Evolutionary conservation across 2,888 invertebrate genomes (phyloP).

Genomic region (Harpalus rufipes): DNA sequence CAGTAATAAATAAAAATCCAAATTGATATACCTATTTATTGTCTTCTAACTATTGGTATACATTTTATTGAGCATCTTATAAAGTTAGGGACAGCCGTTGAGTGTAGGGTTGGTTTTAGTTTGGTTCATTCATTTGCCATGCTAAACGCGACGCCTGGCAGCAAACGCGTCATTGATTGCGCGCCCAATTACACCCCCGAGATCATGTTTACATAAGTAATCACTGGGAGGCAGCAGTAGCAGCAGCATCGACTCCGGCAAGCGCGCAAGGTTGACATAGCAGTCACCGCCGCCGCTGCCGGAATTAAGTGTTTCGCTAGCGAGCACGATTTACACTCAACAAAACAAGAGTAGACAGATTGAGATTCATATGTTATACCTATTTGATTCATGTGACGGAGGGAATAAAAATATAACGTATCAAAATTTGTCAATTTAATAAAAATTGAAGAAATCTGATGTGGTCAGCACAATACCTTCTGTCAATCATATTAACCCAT

Average conservation of each 20-base stretch:
- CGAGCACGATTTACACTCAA: constrained; percentile 47
- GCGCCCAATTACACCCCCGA: constrained; percentile 78
- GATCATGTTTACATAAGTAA: constrained; percentile 78
- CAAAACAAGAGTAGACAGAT: not conserved
- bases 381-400: no score
- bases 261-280: constrained; percentile 40
- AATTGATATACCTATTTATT: no score
- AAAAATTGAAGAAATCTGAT: no score
- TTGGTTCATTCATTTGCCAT: constrained; percentile 66
- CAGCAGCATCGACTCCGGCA: not conserved
- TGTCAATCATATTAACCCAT: no score
- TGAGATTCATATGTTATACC: no score
- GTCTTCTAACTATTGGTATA: no score
- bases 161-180: constrained; percentile 77
- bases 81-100: not conserved
- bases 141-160: constrained; percentile 71
- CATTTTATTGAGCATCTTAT: no score
- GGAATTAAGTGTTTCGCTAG: constrained; percentile 76
- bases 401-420: no score
- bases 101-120: not conserved
- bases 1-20: no score
- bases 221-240: constrained; percentile 72
- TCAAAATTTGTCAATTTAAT: no score
- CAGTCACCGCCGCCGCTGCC: constrained; percentile 71
- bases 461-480: no score